Evolutionary conservation across 2,797 vertebrate species (phyloP), one percentile per base, ranked within the genome.

Genomic region (Astyanax mexicanus): DNA sequence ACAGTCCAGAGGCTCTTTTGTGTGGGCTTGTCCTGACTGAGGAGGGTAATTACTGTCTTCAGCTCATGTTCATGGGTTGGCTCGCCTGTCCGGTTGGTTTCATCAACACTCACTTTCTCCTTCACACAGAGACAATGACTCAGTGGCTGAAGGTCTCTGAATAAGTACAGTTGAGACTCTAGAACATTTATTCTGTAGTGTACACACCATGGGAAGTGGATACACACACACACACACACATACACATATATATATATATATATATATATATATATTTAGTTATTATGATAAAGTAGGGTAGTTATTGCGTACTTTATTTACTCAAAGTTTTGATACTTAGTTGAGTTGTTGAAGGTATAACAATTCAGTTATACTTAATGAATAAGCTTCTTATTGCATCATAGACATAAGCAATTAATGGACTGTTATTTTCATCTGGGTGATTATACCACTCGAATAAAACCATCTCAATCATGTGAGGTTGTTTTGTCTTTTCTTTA

Each of bases 341-440:
- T 81, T 79, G 77, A 74, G 75, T 81, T 79, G 77, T 38, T 69
- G 83, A 88, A 80, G 81, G 79, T 80, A 80, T 37, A 81, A 87
- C 84, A 79, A 90, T 84, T 66, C 86, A 80, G 86, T n/a, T n/a
- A n/a, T n/a, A n/a, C n/a, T n/a, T n/a, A n/a, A n/a, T n/a, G n/a
- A n/a, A 91, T 86, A 90, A 89, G 86, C 84, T 55, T 83, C 81
- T 49, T 92, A 92, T 92, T 89, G 89, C 92, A 90, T 90, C 90
- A 86, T n/a, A 88, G 91, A 45, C 68, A 89, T 84, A 86, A 67
- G 82, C 79, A 77, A 55, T 69, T 72, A 69, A 65, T 27, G n/a
- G 69, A 55, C 57, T 57, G 62, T 58, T 47, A 8, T 51, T 38
- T 62, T 78, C 55, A 44, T 61, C 19, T 15, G 7, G 54, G 57